These are phyloP conservation scores for Cataglyphis hispanica DNA, from an alignment of 1,140 invertebrate genomes.

Conservation along the genomic window DNA sequence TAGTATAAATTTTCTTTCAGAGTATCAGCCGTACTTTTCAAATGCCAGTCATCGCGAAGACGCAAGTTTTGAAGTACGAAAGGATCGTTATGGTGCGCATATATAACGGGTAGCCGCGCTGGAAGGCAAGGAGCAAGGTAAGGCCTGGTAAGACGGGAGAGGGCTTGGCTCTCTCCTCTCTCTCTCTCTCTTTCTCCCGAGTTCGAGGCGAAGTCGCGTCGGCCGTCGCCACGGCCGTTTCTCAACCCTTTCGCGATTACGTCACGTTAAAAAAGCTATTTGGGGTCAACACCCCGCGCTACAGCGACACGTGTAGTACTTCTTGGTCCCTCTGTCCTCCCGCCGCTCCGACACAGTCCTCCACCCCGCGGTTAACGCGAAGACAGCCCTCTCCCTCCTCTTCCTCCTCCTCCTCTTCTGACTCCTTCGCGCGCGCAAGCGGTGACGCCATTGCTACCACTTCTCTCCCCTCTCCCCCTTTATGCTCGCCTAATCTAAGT, in stretches of 20 bases:
- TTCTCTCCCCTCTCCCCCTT: slow-evolving; percentile 65
- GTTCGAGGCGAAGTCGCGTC: slow-evolving; percentile 68
- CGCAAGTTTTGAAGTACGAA: slow-evolving; percentile 76
- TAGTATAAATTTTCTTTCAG: not conserved
- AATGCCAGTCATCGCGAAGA: not conserved
- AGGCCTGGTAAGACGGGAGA: slow-evolving; percentile 63
- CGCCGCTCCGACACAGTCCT: slow-evolving; percentile 58
- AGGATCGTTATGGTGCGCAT: slow-evolving; percentile 74
- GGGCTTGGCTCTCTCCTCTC: slow-evolving; percentile 67
- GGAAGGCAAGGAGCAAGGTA: slow-evolving; percentile 63
- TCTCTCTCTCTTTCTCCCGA: slow-evolving; percentile 47
- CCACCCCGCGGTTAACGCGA: slow-evolving; percentile 67
- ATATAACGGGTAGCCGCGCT: slow-evolving; percentile 77
- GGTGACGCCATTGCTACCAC: slow-evolving; percentile 70
- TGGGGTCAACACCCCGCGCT: slow-evolving; percentile 84
- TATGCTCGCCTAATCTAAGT: slow-evolving; percentile 50
- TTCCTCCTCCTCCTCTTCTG: slow-evolving; percentile 8
- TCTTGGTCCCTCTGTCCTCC: slow-evolving; percentile 74
- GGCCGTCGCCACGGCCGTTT: slow-evolving; percentile 74
- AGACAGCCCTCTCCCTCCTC: slow-evolving; percentile 70
- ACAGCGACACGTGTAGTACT: slow-evolving; percentile 81
- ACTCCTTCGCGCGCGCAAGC: slow-evolving; percentile 59
- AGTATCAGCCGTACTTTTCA: not conserved
- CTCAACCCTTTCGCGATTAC: slow-evolving; percentile 86
- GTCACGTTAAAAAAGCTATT: slow-evolving; percentile 86